A percentile compares a stretch with the other conserved stretches of the same genome.
Evolutionary conservation across 2,113 vertebrate genomes (phyloP).

Genomic region (Protomyctophum bolini): DNA sequence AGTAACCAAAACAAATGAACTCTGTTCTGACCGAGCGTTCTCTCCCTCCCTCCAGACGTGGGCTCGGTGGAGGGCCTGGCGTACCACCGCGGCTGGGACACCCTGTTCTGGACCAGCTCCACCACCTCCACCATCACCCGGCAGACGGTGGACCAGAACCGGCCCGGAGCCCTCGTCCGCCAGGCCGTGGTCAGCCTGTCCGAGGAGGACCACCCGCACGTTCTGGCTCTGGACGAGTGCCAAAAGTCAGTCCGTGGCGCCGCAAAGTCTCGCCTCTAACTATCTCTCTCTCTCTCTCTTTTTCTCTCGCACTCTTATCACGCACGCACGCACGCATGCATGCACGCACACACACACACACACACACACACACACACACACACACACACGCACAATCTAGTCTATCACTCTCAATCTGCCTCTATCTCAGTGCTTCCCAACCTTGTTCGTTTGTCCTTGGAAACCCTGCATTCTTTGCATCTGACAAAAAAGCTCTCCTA

Average conservation of each 20-base stretch:
- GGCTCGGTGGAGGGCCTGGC: constrained; percentile 97
- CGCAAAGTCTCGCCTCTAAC: neutral
- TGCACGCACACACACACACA: no score
- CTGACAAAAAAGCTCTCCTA: no score
- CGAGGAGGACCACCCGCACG: constrained; percentile 95
- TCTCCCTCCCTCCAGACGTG: constrained; percentile 81
- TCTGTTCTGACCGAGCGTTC: no score
- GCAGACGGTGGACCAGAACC: constrained; percentile 88
- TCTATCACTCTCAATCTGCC: no score
- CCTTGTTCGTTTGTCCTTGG: no score
- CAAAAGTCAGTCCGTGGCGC: constrained; percentile 78
- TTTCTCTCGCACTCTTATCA: neutral
- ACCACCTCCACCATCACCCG: constrained; percentile 94
- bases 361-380: no score
- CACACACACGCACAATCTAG: no score
- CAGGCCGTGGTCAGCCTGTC: constrained; percentile 92
- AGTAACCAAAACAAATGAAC: no score
- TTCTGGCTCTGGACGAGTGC: constrained; percentile 92
- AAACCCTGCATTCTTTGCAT: no score
- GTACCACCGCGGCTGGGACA: constrained; percentile 94
- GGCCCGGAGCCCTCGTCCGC: constrained; percentile 81
- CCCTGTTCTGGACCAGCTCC: constrained; percentile 97
- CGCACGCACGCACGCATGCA: no score
- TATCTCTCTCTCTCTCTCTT: no score
- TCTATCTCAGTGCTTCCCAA: no score